Percentiles rank a stretch among this genome's conserved stretches.
Conservation (phyloP, 2,888 invertebrate species). For the Listrodromus nycthemerus region DNA sequence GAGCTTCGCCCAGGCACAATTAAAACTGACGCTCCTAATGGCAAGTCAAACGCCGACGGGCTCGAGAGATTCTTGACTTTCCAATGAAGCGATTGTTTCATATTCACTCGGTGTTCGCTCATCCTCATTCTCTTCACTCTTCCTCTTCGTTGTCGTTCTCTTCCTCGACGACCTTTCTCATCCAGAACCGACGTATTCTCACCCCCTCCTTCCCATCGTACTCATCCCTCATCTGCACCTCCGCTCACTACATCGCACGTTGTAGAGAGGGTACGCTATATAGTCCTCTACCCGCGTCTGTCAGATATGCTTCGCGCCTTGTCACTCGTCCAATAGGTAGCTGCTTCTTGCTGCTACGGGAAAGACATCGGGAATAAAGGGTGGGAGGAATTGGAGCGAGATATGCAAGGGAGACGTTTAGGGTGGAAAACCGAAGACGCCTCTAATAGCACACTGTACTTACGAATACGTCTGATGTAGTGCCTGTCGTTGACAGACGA, state of each 20-base stretch:
- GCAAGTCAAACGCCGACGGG: conserved; percentile 85
- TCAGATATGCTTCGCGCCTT: conserved; percentile 49
- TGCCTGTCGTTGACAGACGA: conserved; percentile 79
- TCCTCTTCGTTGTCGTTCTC: conserved; percentile 73
- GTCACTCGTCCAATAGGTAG: conserved; percentile 45
- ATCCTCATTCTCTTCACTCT: conserved; percentile 74
- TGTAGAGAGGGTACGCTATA: conserved; percentile 19
- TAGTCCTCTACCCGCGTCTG: conserved; percentile 29
- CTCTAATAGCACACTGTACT: conserved; percentile 62
- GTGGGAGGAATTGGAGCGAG: conserved; percentile 28
- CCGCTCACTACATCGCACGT: conserved; percentile 54
- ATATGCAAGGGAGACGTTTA: conserved; percentile 37
- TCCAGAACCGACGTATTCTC: conserved; percentile 67
- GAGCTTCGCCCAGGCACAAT: conserved; percentile 82
- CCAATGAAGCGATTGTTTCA: conserved; percentile 85
- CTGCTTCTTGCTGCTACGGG: conserved; percentile 37
- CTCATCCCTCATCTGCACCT: conserved; percentile 59
- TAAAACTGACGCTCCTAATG: conserved; percentile 85
- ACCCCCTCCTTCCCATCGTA: conserved; percentile 61
- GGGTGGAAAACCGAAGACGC: conserved; percentile 58
- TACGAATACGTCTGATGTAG: conserved; percentile 64
- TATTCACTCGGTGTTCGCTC: conserved; percentile 78
- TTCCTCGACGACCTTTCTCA: conserved; percentile 69
- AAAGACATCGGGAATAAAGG: conserved; percentile 49
- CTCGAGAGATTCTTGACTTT: conserved; percentile 84